Evolutionary conservation across 2,888 invertebrate species (phyloP).

Genomic region (Sepiola atlantica): DNA sequence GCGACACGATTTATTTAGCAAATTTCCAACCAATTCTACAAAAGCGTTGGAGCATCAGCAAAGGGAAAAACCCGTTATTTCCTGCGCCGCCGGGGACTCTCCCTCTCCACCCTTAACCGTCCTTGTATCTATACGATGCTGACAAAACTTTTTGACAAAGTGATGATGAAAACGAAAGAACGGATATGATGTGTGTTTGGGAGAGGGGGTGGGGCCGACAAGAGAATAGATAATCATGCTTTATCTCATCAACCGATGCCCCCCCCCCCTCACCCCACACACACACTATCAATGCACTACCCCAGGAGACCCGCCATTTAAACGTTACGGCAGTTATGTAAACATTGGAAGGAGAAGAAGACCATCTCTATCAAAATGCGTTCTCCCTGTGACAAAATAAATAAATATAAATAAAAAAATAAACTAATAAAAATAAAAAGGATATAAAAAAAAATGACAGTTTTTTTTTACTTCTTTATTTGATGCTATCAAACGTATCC

Average conservation of each 20-base stretch:
- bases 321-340: not conserved
- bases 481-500: not conserved
- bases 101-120: not conserved
- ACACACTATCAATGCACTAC: not conserved
- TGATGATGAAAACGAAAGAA: not conserved
- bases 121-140: not conserved
- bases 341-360: not conserved
- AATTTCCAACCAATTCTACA: constrained; percentile 13
- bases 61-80: not conserved
- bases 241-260: too few relatives aligned
- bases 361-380: not conserved
- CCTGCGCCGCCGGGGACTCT: not conserved
- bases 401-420: not conserved
- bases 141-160: not conserved
- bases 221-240: not conserved
- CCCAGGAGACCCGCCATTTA: not conserved
- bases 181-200: too few relatives aligned
- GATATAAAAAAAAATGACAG: not conserved
- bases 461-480: not conserved
- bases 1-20: not conserved
- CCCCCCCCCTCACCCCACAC: not conserved
- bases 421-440: not conserved
- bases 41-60: constrained; percentile 32
- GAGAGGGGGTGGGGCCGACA: too few relatives aligned
- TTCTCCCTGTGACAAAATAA: not conserved